phyloP scores from a whole-genome alignment of 2,888 invertebrate species.

The Blastobasis adustella region DNA sequence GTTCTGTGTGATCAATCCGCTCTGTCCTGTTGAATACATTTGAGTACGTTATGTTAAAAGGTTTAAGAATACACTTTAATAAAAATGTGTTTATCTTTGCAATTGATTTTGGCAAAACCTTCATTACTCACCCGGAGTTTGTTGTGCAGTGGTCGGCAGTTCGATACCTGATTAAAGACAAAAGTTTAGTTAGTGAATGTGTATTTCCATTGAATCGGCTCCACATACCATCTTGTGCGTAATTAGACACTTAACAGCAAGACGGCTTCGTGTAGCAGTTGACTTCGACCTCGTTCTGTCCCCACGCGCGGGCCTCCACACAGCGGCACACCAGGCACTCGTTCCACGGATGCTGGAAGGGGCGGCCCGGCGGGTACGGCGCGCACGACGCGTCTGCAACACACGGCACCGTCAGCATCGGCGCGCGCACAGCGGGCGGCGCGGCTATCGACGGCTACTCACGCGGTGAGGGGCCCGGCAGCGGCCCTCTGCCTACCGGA shows the following conservation, averaged over 20 bases:
- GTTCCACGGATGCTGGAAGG: constrained; percentile 64
- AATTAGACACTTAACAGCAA: constrained; percentile 45
- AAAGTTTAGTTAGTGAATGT: no score
- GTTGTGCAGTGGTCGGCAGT: constrained; percentile 1
- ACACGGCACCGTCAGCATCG: background rate
- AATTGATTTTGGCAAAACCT: background rate
- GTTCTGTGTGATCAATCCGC: no score
- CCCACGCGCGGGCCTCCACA: constrained; percentile 27
- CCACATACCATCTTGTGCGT: no score
- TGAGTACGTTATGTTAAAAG: no score
- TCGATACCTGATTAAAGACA: constrained; percentile 19
- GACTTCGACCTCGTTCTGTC: constrained; percentile 44
- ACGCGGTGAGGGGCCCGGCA: constrained; percentile 60
- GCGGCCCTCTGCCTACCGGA: constrained; percentile 22
- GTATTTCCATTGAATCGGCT: no score
- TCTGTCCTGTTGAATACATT: no score
- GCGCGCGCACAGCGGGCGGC: background rate
- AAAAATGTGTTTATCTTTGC: no score
- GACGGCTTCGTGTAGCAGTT: constrained; percentile 50
- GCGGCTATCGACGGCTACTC: constrained; percentile 21
- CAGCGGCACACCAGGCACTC: constrained; percentile 55
- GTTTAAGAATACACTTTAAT: no score
- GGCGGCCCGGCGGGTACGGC: constrained; percentile 43
- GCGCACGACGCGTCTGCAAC: constrained; percentile 49
- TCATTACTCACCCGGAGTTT: constrained; percentile 15